A percentile compares a stretch with the other conserved stretches of the same genome.
phyloP scores from a whole-genome alignment of 2,888 invertebrate genomes.

The Pseudoips prasinana region DNA sequence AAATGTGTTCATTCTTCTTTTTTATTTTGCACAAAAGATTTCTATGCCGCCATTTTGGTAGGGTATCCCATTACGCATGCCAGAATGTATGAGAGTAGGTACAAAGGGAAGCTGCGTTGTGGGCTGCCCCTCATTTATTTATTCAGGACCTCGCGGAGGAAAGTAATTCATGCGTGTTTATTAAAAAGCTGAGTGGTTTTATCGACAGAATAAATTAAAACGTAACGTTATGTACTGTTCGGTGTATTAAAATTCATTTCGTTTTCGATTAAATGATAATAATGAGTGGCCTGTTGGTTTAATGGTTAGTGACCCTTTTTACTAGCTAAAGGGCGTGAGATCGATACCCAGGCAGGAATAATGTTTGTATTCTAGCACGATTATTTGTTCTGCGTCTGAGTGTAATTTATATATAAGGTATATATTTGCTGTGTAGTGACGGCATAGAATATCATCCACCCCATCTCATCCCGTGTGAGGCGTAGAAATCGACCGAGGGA shows the following conservation, averaged over 20 bases:
- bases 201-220: conserved; percentile 53
- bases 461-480: no score
- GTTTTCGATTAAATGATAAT: conserved; percentile 3
- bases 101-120: conserved; percentile 64
- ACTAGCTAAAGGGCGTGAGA: no score
- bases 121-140: conserved; percentile 70
- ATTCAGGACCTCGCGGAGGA: conserved; percentile 64
- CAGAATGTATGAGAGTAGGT: conserved; percentile 66
- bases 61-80: conserved; percentile 73
- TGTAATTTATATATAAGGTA: no score
- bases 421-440: no score
- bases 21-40: conserved; percentile 66
- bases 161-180: conserved; percentile 75
- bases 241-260: conserved; percentile 22
- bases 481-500: no score
- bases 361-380: no score
- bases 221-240: conserved; percentile 31
- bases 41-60: conserved; percentile 56
- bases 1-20: conserved; percentile 52
- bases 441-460: no score
- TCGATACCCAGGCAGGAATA: no score
- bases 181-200: conserved; percentile 64
- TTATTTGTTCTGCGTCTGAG: no score
- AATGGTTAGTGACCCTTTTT: no score
- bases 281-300: background rate